Percentiles rank a stretch among this genome's conserved stretches.
Conservation (phyloP, 2,797 vertebrate genomes). For the Mallotus villosus region DNA sequence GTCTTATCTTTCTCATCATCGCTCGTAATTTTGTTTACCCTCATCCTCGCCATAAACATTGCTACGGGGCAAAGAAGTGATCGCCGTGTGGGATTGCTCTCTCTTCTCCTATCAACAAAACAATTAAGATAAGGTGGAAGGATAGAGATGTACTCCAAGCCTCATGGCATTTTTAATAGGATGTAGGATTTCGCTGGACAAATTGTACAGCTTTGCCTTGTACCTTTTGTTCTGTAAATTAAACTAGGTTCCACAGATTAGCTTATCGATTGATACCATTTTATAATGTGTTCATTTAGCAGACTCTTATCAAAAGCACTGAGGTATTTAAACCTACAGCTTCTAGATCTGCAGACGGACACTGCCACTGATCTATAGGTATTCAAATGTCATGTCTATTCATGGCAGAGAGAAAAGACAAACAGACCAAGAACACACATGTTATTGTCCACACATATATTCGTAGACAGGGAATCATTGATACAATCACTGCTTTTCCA, state of each 20-base stretch:
- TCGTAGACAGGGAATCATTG: neutral
- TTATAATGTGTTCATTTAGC: slow-evolving; percentile 14
- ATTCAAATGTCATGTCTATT: too few relatives aligned
- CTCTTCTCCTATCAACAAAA: slow-evolving; percentile 50
- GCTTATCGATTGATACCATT: slow-evolving; percentile 18
- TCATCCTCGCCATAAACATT: slow-evolving; percentile 60
- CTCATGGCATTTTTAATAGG: slow-evolving; percentile 45
- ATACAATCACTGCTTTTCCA: neutral
- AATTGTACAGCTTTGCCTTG: slow-evolving; percentile 31
- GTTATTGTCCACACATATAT: too few relatives aligned
- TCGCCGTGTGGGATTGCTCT: slow-evolving; percentile 48
- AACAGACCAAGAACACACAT: too few relatives aligned
- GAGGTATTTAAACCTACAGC: too few relatives aligned
- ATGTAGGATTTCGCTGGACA: slow-evolving; percentile 32
- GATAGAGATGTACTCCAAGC: slow-evolving; percentile 27
- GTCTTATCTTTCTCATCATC: slow-evolving; percentile 49
- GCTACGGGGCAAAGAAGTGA: slow-evolving; percentile 63
- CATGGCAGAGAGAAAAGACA: too few relatives aligned
- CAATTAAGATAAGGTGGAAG: slow-evolving; percentile 60
- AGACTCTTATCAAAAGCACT: too few relatives aligned
- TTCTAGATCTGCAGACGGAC: too few relatives aligned
- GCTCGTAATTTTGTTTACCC: slow-evolving; percentile 57
- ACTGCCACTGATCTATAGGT: too few relatives aligned
- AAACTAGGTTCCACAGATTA: slow-evolving; percentile 27
- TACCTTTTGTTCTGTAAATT: slow-evolving; percentile 27